phyloP scores from a whole-genome alignment of 2,797 vertebrate genomes.

The Coilia nasus region DNA sequence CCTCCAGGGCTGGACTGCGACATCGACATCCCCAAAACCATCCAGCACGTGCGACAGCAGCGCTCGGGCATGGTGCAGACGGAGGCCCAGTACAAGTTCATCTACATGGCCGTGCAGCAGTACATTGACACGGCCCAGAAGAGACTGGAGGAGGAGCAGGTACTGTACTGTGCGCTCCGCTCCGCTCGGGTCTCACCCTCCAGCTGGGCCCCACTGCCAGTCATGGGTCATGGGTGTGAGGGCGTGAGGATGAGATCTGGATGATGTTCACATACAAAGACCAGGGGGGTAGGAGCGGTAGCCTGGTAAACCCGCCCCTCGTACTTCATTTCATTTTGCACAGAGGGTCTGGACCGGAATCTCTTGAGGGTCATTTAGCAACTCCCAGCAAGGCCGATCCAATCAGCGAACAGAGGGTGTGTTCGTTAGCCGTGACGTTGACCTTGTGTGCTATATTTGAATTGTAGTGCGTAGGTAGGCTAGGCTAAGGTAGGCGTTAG shows the following conservation, averaged over 20 bases:
- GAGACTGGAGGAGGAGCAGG: slow-evolving; percentile 84
- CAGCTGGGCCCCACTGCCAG: neutral
- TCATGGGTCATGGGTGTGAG: too few relatives aligned
- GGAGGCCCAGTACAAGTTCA: slow-evolving; percentile 88
- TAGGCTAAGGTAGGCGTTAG: too few relatives aligned
- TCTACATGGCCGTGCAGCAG: slow-evolving; percentile 86
- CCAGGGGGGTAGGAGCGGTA: too few relatives aligned
- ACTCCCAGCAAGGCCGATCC: too few relatives aligned
- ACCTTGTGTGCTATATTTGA: too few relatives aligned
- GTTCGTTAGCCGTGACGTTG: too few relatives aligned
- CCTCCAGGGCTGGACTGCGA: slow-evolving; percentile 82
- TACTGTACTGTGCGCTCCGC: slow-evolving; percentile 25
- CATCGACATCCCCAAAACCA: slow-evolving; percentile 86
- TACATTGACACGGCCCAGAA: slow-evolving; percentile 84
- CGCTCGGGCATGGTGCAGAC: slow-evolving; percentile 89
- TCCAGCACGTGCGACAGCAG: slow-evolving; percentile 85
- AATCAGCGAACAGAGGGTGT: too few relatives aligned
- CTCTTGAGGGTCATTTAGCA: too few relatives aligned
- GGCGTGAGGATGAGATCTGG: neutral
- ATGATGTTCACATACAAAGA: neutral
- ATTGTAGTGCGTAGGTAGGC: too few relatives aligned
- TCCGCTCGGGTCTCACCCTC: neutral
- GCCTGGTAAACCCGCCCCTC: too few relatives aligned
- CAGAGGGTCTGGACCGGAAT: too few relatives aligned
- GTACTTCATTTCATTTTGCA: too few relatives aligned